Base-by-base conservation (phyloP, 2,888 invertebrate species). In the Tinea semifulvella region DNA sequence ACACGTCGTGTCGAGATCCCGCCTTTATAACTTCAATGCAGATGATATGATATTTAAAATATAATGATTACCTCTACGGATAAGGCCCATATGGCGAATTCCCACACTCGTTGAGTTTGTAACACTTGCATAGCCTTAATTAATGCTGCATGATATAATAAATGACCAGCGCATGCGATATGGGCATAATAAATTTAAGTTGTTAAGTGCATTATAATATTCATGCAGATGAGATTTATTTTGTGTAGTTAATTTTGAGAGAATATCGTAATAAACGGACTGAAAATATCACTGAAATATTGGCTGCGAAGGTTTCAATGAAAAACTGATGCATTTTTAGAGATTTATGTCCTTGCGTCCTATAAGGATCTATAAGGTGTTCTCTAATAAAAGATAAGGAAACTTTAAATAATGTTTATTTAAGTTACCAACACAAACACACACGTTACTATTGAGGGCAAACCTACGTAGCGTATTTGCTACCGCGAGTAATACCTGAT, bases 31-130 rank as follows among this genome's bases (percentile, higher is more conserved):
- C n/a, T n/a, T n/a, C n/a, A n/a, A n/a, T n/a, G n/a, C n/a, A n/a
- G n/a, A n/a, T n/a, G n/a, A n/a, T n/a, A 79, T 79, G 69, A 75
- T 79, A 75, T 75, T 73, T 70, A 68, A 72, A 73, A 65, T 68
- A 68, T 74, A 68, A 72, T 72, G 65, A 73, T 72, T 65, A 69
- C 65, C 61, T 62, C 51, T 48, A 55, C 48, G 60, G 57, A 60
- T 66, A 56, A 59, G 53, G 53, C 49, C 60, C 53, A 57, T 57
- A 62, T 68, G 55, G 70, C 69, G 61, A 75, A 75, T 74, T 75
- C 72, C 68, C 71, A 74, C 68, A 73, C 61, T 62, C 52, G 51
- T 56, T 58, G 58, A 53, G 52, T 55, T 52, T 50, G 52, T 54
- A 57, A 57, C 56, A 54, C 51, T 52, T 57, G 52, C 59, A 58